Evolutionary conservation across 1,140 invertebrate species (phyloP), one percentile per base, ranked within the genome.

Genomic region (Drosophila arizonae): DNA sequence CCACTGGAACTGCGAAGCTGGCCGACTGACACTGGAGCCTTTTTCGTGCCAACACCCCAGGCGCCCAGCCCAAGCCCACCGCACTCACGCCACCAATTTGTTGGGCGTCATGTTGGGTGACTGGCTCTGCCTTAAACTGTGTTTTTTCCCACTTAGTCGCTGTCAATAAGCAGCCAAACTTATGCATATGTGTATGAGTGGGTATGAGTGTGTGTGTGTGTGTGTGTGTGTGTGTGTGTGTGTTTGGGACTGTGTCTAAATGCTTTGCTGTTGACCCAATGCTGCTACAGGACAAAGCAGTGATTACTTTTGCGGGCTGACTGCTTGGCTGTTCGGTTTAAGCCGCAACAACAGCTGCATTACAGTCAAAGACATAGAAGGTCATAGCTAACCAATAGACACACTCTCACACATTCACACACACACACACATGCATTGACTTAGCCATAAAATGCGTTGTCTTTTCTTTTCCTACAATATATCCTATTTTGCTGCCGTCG

Each of bases 331-430:
- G 21, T 4, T 45, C 11, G 48, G 26, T 13, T 63, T 63, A 43
- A 66, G 55, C 62, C 52, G 65, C 65, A 64, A 50, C 43, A 63
- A 66, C 46, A 58, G 56, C 76, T 75, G 60, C 70, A 72, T 70
- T 50, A 60, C 63, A 76, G 70, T 69, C 79, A 87, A 87, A 87
- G 84, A 68, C 85, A 77, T 43, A 72, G 79, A 87, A 88, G 84
- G 84, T 86, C 81, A 86, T 63, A 81, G 76, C 67, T 51, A 17
- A 28, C 33, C 50, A 61, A 67, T 17, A 39, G 52, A 46, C 41
- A 51, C 17, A 43, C 26, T 17, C 52, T 45, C 58, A 33, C 33
- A 33, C 33, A 33, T 6, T 8, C 33, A 33, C 33, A 33, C 43
- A 48, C 43, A 30, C 21, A 58, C 54, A 46, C 48, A 30, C 3